Conservation (phyloP, 2,797 vertebrate genomes). For the Sebastes baramenuke region DNA sequence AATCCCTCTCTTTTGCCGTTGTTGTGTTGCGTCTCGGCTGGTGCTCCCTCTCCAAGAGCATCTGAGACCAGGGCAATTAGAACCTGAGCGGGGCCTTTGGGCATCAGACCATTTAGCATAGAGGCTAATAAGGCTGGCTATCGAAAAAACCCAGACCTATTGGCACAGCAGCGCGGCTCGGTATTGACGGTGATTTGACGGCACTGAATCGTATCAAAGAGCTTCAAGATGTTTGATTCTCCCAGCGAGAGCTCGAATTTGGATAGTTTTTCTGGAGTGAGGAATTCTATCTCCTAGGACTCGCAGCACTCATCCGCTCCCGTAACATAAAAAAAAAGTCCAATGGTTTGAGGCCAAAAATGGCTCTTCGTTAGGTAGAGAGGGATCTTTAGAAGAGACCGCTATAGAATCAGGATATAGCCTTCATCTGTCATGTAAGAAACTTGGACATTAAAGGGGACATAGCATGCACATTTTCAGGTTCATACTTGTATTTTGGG, state of each 20-base stretch:
- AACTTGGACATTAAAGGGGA: background rate
- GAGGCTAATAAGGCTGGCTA: slow-evolving; percentile 64
- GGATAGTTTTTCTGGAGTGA: background rate
- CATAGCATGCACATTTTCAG: no score
- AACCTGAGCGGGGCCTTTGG: slow-evolving; percentile 73
- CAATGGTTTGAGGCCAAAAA: background rate
- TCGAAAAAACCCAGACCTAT: background rate
- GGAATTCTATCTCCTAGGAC: background rate
- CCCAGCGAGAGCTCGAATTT: background rate
- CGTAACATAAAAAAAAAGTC: background rate
- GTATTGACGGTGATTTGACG: slow-evolving; percentile 29
- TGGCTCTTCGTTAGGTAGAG: background rate
- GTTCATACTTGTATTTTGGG: no score
- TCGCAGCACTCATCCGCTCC: background rate
- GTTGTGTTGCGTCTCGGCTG: slow-evolving; percentile 85
- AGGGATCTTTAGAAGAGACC: background rate
- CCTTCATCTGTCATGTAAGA: background rate
- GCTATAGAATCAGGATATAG: background rate
- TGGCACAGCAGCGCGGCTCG: slow-evolving; percentile 2
- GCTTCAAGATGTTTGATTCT: slow-evolving; percentile 42
- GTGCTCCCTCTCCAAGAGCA: slow-evolving; percentile 70
- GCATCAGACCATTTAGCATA: slow-evolving; percentile 74
- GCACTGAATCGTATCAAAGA: slow-evolving; percentile 32
- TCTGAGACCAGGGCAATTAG: slow-evolving; percentile 91
- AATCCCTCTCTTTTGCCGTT: slow-evolving; percentile 86